Conservation (phyloP, 1,140 invertebrate genomes). For the roundworm (Caenorhabditis elegans) region DNA sequence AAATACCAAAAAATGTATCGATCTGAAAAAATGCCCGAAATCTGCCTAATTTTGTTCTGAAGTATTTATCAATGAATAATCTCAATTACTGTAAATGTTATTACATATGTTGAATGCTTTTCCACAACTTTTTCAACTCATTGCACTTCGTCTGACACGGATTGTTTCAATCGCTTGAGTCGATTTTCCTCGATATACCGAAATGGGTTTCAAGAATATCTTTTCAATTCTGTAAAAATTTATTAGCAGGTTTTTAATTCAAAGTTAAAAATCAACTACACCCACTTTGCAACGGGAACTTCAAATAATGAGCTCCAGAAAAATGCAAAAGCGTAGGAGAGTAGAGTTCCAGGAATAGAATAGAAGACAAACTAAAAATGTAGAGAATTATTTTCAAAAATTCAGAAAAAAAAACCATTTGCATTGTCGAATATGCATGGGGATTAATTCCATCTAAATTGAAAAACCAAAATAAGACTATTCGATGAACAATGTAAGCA, state of each 20-base stretch:
- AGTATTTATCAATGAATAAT: too few relatives aligned
- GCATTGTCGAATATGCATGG: background rate
- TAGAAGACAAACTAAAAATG: conserved; percentile 35
- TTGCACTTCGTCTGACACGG: background rate
- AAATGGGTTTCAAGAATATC: background rate
- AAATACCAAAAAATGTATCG: background rate
- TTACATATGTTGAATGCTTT: background rate
- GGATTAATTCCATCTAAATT: conserved; percentile 32
- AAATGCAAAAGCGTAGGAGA: conserved; percentile 35
- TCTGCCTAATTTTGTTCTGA: too few relatives aligned
- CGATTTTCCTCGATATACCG: background rate
- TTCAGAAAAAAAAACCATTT: background rate
- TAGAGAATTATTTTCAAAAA: background rate
- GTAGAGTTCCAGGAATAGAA: background rate
- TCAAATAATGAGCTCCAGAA: conserved; percentile 42
- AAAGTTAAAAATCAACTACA: background rate
- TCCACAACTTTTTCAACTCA: background rate
- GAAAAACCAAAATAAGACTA: conserved; percentile 17
- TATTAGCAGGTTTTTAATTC: background rate
- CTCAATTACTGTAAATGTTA: too few relatives aligned
- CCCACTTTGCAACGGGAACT: conserved; percentile 36
- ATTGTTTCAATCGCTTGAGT: background rate
- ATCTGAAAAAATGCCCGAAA: background rate
- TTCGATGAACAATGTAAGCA: conserved; percentile 32
- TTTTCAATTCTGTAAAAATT: background rate